Percentiles rank a stretch among this genome's conserved stretches.
Conservation (phyloP, 2,113 vertebrate genomes). For the Gymnorhina tibicen region DNA sequence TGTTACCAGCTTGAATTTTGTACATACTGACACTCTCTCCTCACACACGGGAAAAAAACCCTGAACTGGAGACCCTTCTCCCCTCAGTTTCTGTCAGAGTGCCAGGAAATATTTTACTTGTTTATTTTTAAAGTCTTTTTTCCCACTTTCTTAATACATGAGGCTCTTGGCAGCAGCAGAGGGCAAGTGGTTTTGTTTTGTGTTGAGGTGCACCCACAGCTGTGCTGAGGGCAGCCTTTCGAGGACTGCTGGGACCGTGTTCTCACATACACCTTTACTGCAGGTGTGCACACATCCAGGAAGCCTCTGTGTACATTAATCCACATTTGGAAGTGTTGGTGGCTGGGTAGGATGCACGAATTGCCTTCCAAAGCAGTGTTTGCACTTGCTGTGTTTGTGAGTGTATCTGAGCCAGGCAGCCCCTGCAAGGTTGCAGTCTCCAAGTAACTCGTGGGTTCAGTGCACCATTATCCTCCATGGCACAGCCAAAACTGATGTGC, state of each 20-base stretch:
- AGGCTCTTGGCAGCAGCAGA: not conserved
- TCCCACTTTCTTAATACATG: not conserved
- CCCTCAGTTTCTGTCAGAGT: not conserved
- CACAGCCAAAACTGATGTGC: not conserved
- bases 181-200: not conserved
- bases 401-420: not conserved
- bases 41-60: fast-evolving
- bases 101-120: not conserved
- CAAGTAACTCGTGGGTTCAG: not conserved
- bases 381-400: fast-evolving
- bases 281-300: not conserved
- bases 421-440: fast-evolving
- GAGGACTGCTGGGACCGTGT: fast-evolving
- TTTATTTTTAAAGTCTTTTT: not conserved
- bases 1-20: not conserved
- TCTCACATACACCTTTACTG: not conserved
- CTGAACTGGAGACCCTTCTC: not conserved
- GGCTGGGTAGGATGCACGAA: not conserved
- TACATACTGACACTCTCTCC: not conserved
- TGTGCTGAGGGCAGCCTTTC: not conserved
- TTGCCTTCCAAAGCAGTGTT: not conserved
- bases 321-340: not conserved
- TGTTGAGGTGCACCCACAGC: not conserved
- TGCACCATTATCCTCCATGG: fast-evolving
- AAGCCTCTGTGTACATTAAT: not conserved